These are phyloP conservation scores for Drosophila sp. DNA, from an alignment of 1,140 invertebrate genomes.

Conservation along the genomic window DNA sequence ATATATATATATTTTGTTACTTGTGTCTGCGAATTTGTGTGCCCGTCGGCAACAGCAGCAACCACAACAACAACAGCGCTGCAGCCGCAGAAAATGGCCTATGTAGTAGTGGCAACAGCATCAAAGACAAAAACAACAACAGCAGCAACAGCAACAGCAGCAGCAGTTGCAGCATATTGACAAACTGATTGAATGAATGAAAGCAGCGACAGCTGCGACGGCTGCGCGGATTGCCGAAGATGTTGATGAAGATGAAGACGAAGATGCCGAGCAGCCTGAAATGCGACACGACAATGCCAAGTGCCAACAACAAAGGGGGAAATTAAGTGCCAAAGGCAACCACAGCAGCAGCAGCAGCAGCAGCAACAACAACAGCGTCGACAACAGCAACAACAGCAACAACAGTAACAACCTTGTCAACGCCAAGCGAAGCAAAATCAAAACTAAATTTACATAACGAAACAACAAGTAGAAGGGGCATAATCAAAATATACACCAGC, in stretches of 20 bases:
- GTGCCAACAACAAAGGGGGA: slow-evolving; percentile 52
- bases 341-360: slow-evolving; percentile 35
- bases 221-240: slow-evolving; percentile 40
- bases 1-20: slow-evolving; percentile 16
- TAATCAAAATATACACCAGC: slow-evolving; percentile 44
- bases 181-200: slow-evolving; percentile 47
- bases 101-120: slow-evolving; percentile 22
- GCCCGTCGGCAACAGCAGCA: slow-evolving; percentile 15
- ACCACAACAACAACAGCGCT: slow-evolving; percentile 10
- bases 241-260: slow-evolving; percentile 49
- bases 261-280: slow-evolving; percentile 39
- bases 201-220: slow-evolving; percentile 53
- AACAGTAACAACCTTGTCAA: slow-evolving; percentile 6
- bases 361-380: slow-evolving; percentile 5
- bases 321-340: slow-evolving; percentile 71
- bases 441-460: slow-evolving; percentile 66
- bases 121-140: slow-evolving; percentile 8
- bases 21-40: slow-evolving; percentile 34
- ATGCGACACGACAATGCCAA: slow-evolving; percentile 52
- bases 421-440: slow-evolving; percentile 50
- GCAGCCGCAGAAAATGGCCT: slow-evolving; percentile 46
- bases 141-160: slow-evolving; percentile 3
- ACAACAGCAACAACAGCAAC: slow-evolving; percentile 29
- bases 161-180: slow-evolving; percentile 24
- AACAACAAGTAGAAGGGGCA: slow-evolving; percentile 36